Evolutionary conservation across 1,140 invertebrate genomes (phyloP), one percentile per base, ranked within the genome.

Genomic region (Paraescarpia echinospica): DNA sequence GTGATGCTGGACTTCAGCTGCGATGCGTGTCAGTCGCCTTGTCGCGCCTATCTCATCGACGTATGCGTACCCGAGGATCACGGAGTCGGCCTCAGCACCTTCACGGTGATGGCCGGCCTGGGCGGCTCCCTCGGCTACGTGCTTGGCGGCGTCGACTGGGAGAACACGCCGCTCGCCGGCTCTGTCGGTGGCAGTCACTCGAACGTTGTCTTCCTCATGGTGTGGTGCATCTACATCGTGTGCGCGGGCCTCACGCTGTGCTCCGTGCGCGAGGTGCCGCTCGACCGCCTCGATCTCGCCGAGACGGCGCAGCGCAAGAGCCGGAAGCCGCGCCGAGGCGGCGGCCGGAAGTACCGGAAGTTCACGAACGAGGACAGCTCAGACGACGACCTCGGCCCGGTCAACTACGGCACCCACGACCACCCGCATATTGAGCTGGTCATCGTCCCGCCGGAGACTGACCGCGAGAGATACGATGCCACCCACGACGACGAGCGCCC

Each of bases 71-170:
- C 98, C 97, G 98, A 98, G 96, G 98, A 99, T 95, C 98, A 99
- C 95, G 98, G 98, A 14, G 97, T 97, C 94, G 99, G 99, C 0
- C 96, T 99, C 1, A 99, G 98, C 93, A 99, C 98, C 1, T 99
- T 99, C 94, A 99, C 98, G 0, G 97, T 99, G 92, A 99, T 99
- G 98, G 98, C 99, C 1, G 99, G 99, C 0, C 96, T 99, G 0
- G 99, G 99, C 12, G 99, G 99, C 27, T 98, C 98, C 94, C 97
- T 99, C 95, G 99, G 99, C 0, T 99, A 99, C 95, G 97, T 98
- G 4, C 97, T 99, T 94, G 98, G 98, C 31, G 98, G 98, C 0
- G 98, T 99, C 35, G 98, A 99, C 95, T 99, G 99, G 99, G 98
- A 99, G 95, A 97, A 97, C 89, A 98, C 98, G 0, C 96, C 97